Conservation (phyloP, 2,113 vertebrate genomes). For the Speoplatyrhinus poulsoni region DNA sequence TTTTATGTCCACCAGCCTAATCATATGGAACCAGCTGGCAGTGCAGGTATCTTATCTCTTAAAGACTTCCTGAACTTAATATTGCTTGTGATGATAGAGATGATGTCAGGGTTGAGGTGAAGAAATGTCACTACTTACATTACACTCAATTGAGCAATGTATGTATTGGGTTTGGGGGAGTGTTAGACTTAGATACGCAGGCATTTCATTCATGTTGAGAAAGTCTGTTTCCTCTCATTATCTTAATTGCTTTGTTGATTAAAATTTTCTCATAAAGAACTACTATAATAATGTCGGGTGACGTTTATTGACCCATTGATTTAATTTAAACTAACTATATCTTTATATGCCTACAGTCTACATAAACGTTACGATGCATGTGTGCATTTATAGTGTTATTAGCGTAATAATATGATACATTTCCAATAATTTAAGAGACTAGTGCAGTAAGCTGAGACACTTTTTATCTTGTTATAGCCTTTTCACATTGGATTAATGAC, state of each 20-base stretch:
- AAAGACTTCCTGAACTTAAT: conserved; percentile 31
- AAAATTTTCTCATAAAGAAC: conserved; percentile 31
- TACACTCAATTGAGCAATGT: conserved; percentile 40
- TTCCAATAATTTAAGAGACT: background rate
- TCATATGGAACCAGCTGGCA: conserved; percentile 62
- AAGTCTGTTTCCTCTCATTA: conserved; percentile 40
- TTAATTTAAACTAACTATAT: background rate
- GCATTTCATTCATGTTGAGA: conserved; percentile 32
- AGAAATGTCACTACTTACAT: conserved; percentile 37
- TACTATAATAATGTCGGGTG: conserved; percentile 17
- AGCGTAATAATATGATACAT: background rate
- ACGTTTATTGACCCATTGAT: conserved; percentile 1
- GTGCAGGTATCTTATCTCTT: conserved; percentile 18
- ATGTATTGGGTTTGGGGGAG: conserved; percentile 45
- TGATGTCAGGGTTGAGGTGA: conserved; percentile 21
- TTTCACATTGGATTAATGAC: background rate
- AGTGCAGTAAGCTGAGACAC: background rate
- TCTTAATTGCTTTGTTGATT: conserved; percentile 41
- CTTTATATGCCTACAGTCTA: background rate
- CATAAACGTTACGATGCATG: background rate
- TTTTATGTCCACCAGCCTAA: conserved; percentile 52
- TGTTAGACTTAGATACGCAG: conserved; percentile 61
- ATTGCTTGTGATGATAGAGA: conserved; percentile 13
- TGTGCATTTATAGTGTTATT: background rate
- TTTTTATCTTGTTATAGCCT: background rate